phyloP scores from a whole-genome alignment of 1,140 invertebrate species.

The Drosophila orosa region DNA sequence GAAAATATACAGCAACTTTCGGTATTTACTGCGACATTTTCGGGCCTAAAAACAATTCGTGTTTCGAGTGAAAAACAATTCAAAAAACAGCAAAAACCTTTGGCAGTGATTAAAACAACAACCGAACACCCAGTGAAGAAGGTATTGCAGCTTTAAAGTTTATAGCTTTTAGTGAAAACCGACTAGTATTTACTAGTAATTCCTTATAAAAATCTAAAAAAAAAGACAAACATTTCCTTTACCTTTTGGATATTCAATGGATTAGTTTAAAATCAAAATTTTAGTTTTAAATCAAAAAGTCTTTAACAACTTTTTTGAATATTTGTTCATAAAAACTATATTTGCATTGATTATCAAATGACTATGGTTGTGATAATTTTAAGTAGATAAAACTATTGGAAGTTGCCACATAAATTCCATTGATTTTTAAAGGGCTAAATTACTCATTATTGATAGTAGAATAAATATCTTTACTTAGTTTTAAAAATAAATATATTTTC shows the following conservation, averaged over 20 bases:
- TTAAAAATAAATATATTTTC: background rate
- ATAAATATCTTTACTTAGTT: background rate
- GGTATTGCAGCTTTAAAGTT: background rate
- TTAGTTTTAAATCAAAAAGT: too few relatives aligned
- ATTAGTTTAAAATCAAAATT: too few relatives aligned
- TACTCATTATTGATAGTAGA: background rate
- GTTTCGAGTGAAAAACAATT: background rate
- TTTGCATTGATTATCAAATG: too few relatives aligned
- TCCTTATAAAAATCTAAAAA: too few relatives aligned
- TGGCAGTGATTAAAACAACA: background rate
- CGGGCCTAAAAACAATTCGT: background rate
- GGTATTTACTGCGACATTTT: background rate
- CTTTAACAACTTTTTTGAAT: too few relatives aligned
- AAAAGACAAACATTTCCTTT: too few relatives aligned
- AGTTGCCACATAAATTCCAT: background rate
- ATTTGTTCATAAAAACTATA: too few relatives aligned
- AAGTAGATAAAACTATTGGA: background rate
- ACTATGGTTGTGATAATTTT: background rate
- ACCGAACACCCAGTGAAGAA: background rate
- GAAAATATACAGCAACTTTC: background rate
- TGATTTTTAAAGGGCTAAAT: background rate
- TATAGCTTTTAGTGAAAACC: background rate
- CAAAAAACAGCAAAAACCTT: background rate
- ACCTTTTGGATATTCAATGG: too few relatives aligned
- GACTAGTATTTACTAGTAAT: background rate